These are phyloP conservation scores for Reticulitermes lucifugus DNA, from an alignment of 2,888 invertebrate genomes.

Conservation along the genomic window DNA sequence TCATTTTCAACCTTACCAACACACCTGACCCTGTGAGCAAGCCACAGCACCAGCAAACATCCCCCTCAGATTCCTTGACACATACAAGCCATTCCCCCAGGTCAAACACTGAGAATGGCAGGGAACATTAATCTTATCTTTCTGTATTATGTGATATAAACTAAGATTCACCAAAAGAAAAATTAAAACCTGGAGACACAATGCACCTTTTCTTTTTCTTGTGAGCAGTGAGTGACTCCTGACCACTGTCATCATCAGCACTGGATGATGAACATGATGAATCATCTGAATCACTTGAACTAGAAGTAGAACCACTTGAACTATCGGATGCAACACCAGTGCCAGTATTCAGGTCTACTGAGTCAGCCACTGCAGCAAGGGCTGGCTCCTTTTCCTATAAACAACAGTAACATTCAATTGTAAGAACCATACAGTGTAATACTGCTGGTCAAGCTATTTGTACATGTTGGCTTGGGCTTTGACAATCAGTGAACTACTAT, in stretches of 20 bases:
- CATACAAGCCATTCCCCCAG: background rate
- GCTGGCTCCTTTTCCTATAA: conserved; percentile 78
- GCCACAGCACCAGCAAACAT: too few species aligned
- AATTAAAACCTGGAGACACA: background rate
- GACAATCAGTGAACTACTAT: too few species aligned
- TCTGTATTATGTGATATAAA: too few species aligned
- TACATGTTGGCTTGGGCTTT: too few species aligned
- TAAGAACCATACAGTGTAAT: background rate
- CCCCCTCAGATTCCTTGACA: too few species aligned
- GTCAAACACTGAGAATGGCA: too few species aligned
- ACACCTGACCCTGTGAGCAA: too few species aligned
- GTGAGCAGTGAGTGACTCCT: conserved; percentile 88
- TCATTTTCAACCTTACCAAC: too few species aligned
- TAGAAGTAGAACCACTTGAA: conserved; percentile 83
- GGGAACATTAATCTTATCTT: too few species aligned
- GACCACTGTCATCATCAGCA: conserved; percentile 76
- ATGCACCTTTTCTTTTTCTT: conserved; percentile 63
- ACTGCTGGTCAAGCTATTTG: too few species aligned
- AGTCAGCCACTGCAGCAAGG: conserved; percentile 81
- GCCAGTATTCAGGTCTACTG: conserved; percentile 85
- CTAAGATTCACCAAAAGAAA: too few species aligned
- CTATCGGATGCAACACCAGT: conserved; percentile 96
- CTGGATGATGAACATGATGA: conserved; percentile 60
- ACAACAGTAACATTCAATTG: background rate
- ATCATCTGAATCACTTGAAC: conserved; percentile 69